phyloP scores from a whole-genome alignment of 2,113 vertebrate species.

The Elaphurus davidianus region DNA sequence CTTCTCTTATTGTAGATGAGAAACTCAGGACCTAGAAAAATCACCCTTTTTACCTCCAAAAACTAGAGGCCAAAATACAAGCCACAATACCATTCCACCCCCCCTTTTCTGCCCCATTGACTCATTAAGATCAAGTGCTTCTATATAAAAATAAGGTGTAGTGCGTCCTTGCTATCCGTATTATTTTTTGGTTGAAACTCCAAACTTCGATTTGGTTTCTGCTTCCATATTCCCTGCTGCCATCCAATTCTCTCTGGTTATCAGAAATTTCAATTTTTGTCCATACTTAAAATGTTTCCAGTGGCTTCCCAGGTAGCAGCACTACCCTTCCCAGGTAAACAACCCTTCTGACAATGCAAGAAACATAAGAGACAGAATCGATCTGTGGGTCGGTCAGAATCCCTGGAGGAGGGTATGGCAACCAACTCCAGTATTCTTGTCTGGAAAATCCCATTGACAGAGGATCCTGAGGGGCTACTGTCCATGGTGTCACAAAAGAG shows the following conservation, averaged over 20 bases:
- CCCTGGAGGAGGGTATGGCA: not conserved
- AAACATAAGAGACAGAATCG: not conserved
- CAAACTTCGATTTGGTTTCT: slow-evolving; percentile 14
- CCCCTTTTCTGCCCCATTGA: not conserved
- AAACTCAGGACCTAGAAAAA: not conserved
- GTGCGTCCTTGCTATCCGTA: not conserved
- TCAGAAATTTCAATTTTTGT: not conserved
- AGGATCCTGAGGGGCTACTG: not conserved
- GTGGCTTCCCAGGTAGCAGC: not conserved
- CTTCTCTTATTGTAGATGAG: not conserved
- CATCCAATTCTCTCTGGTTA: not conserved
- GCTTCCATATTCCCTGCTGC: not conserved
- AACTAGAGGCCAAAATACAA: not conserved
- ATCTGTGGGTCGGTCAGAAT: not conserved
- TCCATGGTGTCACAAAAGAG: not conserved
- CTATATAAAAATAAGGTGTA: not conserved
- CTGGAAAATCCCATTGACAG: not conserved
- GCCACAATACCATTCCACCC: not conserved
- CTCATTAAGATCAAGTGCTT: not conserved
- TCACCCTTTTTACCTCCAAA: not conserved
- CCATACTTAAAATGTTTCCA: not conserved
- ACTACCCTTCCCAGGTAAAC: too few species aligned
- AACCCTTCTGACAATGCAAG: not conserved
- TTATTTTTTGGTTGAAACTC: not conserved
- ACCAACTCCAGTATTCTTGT: not conserved